These are phyloP conservation scores for Epinotia brunnichana DNA, from an alignment of 2,888 invertebrate genomes.

Conservation along the genomic window DNA sequence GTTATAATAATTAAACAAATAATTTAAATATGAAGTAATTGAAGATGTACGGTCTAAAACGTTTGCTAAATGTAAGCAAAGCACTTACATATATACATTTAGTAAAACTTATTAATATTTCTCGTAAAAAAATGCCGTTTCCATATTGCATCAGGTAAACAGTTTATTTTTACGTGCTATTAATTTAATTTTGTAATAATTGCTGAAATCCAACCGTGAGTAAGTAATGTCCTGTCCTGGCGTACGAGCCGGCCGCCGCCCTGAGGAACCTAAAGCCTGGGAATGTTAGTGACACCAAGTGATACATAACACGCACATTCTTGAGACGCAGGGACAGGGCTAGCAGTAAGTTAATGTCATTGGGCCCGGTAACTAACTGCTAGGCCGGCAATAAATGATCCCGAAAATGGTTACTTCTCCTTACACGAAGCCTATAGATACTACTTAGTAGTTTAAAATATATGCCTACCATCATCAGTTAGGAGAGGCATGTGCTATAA, in stretches of 20 bases:
- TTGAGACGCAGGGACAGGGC: conserved; percentile 25
- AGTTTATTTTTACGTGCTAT: neutral
- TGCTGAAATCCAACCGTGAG: conserved; percentile 13
- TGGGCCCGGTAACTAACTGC: conserved; percentile 34
- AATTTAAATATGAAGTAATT: too few relatives aligned
- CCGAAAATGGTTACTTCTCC: too few relatives aligned
- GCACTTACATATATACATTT: neutral
- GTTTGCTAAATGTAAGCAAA: too few relatives aligned
- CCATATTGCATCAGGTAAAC: neutral
- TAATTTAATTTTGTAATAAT: neutral
- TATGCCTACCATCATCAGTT: too few relatives aligned
- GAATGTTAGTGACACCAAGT: conserved; percentile 28
- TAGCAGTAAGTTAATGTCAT: conserved; percentile 22
- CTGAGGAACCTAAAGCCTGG: conserved; percentile 21
- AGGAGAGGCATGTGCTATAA: too few relatives aligned
- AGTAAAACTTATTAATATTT: neutral
- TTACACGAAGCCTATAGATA: neutral
- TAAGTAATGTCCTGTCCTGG: conserved; percentile 23
- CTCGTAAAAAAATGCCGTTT: neutral
- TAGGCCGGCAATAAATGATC: neutral
- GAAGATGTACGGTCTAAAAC: too few relatives aligned
- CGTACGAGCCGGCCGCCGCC: neutral
- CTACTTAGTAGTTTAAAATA: too few relatives aligned
- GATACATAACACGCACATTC: conserved; percentile 13
- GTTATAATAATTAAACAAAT: too few relatives aligned